Base-by-base conservation (phyloP, 2,888 invertebrate species). In the Limnephilus lunatus region DNA sequence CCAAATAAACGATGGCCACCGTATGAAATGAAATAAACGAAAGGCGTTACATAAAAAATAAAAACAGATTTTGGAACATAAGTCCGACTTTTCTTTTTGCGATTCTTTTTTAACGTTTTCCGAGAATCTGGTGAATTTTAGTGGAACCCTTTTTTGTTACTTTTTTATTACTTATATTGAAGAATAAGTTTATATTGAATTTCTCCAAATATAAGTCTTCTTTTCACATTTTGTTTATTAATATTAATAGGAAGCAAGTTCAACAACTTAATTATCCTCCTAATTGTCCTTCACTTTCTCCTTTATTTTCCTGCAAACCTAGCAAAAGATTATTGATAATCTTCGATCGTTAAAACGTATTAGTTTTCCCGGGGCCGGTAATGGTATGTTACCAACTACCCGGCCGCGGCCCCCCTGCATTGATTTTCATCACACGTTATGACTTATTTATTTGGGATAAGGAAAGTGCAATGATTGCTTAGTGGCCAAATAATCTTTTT, bases 1-100 rank as follows among this genome's bases (percentile, higher is more conserved):
- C 89, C 91, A 91, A 93, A 92, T 93, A 93, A 93, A 93, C 93
- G 93, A 90, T 91, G 89, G 92, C 91, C 90, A 81, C 87, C 87
- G 89, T 91, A 89, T 89, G 93, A 85, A 39, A 30, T 35, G 83
- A 86, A 91, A 93, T 93, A 93, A 92, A 92, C 90, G 92, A 90
- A 92, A 93, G 87, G 92, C 92, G 92, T 93, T 93, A 92, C 93
- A 85, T 68, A 68, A 91, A 93, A 93, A 93, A 93, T 93, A 93
- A 93, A 93, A 92, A 90, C 92, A 92, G 93, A 91, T 93, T 93
- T 92, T 86, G 91, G 91, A 92, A 91, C 39, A 48, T 30, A 32
- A 82, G 30, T 44, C 53, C 92, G 93, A 91, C 92, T 92, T 92
- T 92, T 82, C 85, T 48, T 86, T 39, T 39, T 25, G 35, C 48